Conservation (phyloP, 2,797 vertebrate genomes). For the Halcyon chelicuti region DNA sequence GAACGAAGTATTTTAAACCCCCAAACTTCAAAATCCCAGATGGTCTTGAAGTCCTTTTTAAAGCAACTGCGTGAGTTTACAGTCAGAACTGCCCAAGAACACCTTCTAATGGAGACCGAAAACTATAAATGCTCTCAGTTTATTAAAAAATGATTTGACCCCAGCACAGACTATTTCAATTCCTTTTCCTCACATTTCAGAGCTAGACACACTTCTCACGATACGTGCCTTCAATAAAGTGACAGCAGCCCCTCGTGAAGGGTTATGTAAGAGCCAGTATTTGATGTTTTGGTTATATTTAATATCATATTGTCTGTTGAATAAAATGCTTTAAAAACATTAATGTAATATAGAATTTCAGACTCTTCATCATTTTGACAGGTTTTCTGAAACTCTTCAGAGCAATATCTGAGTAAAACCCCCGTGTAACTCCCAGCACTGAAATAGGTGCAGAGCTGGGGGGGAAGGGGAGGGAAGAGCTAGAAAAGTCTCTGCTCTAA, state of each 20-base stretch:
- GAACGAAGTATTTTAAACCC: constrained; percentile 41
- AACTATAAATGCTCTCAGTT: constrained; percentile 58
- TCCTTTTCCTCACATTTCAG: background rate
- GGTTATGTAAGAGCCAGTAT: constrained; percentile 33
- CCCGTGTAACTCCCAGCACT: background rate
- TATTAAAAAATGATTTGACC: constrained; percentile 70
- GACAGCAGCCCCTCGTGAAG: constrained; percentile 64
- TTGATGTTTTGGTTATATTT: constrained; percentile 39
- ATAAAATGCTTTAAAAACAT: constrained; percentile 64
- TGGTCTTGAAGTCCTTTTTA: constrained; percentile 18
- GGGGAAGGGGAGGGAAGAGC: background rate
- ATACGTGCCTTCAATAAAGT: constrained; percentile 60
- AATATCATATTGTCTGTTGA: constrained; percentile 62
- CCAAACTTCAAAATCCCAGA: constrained; percentile 61
- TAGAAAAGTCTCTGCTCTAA: constrained; percentile 29
- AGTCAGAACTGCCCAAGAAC: constrained; percentile 45
- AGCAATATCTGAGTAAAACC: constrained; percentile 1
- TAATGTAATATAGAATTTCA: constrained; percentile 67
- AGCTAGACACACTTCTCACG: constrained; percentile 60
- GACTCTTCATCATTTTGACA: constrained; percentile 73
- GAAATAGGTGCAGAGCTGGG: background rate
- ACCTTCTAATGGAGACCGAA: constrained; percentile 40
- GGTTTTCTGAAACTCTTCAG: constrained; percentile 60
- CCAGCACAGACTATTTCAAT: constrained; percentile 48
- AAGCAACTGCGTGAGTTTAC: constrained; percentile 19